phyloP scores from a whole-genome alignment of 2,888 invertebrate genomes.

The Callinectes sapidus region DNA sequence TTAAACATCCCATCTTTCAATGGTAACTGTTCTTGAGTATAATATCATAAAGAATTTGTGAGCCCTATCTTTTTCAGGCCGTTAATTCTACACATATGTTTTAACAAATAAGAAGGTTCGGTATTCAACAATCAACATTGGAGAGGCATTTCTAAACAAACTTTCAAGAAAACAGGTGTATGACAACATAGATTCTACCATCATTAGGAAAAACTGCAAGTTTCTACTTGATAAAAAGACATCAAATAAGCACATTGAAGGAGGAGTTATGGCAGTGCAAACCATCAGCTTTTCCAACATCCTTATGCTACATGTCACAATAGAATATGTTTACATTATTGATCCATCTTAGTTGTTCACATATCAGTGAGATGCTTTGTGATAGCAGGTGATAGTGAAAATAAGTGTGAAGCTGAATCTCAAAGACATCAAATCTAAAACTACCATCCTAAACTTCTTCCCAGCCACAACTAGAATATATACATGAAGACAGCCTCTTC shows the following conservation, averaged over 20 bases:
- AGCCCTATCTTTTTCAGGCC: neutral
- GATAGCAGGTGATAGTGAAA: neutral
- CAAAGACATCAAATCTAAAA: neutral
- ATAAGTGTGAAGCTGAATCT: neutral
- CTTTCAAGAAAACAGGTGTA: neutral
- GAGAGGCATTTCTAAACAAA: slow-evolving; percentile 4
- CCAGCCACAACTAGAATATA: neutral
- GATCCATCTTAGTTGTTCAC: neutral
- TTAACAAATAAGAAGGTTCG: neutral
- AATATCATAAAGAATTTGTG: neutral
- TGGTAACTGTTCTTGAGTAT: neutral
- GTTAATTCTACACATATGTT: neutral
- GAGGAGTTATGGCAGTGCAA: slow-evolving; percentile 35
- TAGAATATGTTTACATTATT: neutral
- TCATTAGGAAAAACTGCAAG: neutral
- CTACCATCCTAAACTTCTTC: neutral
- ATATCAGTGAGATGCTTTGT: neutral
- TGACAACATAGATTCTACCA: neutral
- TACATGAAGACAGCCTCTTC: neutral
- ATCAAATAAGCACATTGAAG: neutral
- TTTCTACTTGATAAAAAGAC: neutral
- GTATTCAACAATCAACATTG: neutral
- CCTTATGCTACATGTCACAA: neutral
- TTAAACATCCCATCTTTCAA: neutral
- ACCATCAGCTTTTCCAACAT: slow-evolving; percentile 27